Conservation (phyloP, 2,113 vertebrate genomes). For the Xiphorhynchus elegans region DNA sequence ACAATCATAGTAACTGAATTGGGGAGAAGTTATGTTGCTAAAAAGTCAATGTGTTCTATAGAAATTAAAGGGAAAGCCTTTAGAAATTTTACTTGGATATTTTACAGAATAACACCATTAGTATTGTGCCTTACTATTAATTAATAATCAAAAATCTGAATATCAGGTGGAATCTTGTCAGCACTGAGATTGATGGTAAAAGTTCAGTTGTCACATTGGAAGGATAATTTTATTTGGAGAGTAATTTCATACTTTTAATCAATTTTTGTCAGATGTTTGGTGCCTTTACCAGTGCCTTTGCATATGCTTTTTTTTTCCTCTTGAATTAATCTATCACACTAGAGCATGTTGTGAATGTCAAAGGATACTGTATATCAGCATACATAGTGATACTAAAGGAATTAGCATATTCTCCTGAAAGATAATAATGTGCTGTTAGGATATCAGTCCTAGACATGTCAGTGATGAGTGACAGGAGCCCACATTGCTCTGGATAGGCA, state of each 20-base stretch:
- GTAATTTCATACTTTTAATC: neutral
- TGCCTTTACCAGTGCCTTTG: neutral
- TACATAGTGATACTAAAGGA: neutral
- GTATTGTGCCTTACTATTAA: neutral
- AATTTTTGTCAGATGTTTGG: neutral
- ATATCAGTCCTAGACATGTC: neutral
- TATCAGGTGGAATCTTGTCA: neutral
- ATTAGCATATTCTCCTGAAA: conserved; percentile 2
- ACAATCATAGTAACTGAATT: neutral
- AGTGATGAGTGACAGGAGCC: neutral
- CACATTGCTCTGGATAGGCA: neutral
- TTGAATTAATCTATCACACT: neutral
- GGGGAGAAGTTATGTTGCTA: neutral
- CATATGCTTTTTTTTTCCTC: neutral
- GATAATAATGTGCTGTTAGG: neutral
- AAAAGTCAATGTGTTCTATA: neutral
- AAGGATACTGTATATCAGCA: neutral
- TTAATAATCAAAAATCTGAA: neutral
- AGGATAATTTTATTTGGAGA: neutral
- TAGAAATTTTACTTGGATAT: neutral
- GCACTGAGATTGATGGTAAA: neutral
- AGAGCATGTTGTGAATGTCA: neutral
- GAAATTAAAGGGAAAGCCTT: neutral
- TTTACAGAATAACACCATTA: neutral
- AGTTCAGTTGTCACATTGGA: neutral